Percentiles rank a stretch among this genome's conserved stretches.
Evolutionary conservation across 2,797 vertebrate species (phyloP).

Genomic region (Petrocephalus sullivani): DNA sequence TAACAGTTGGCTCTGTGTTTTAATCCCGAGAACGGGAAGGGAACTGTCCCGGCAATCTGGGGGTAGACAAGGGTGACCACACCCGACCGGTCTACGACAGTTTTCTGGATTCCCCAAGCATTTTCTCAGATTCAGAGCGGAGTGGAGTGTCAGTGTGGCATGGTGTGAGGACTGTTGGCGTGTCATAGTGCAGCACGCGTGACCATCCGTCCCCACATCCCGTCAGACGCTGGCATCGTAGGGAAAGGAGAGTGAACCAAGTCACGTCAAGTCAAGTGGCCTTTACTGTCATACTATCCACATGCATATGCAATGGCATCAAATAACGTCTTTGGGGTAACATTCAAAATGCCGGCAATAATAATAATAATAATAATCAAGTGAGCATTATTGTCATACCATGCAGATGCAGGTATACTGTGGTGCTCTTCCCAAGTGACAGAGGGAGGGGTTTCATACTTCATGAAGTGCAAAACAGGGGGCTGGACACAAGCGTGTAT

Average conservation of each 20-base stretch:
- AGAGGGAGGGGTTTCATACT: neutral
- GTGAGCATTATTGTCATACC: neutral
- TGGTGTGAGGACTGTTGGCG: neutral
- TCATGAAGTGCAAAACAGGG: neutral
- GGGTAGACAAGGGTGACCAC: neutral
- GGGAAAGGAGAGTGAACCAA: neutral
- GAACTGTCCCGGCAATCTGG: slow-evolving; percentile 17
- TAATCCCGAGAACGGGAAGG: slow-evolving; percentile 49
- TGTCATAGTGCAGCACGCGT: neutral
- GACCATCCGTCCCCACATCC: neutral
- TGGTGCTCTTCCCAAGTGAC: neutral
- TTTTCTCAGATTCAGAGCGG: too few relatives aligned
- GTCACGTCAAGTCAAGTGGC: neutral
- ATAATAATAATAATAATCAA: neutral
- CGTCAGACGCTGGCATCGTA: neutral
- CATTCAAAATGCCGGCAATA: neutral
- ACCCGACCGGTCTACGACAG: neutral
- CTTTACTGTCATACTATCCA: neutral
- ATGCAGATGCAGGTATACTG: neutral
- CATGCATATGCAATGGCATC: neutral
- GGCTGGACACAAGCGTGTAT: neutral
- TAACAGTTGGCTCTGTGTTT: slow-evolving; percentile 62
- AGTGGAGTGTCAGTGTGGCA: neutral
- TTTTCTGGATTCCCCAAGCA: too few relatives aligned
- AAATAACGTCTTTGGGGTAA: neutral